Base-by-base conservation (phyloP, 2,113 vertebrate genomes). In the Hyla sarda region DNA sequence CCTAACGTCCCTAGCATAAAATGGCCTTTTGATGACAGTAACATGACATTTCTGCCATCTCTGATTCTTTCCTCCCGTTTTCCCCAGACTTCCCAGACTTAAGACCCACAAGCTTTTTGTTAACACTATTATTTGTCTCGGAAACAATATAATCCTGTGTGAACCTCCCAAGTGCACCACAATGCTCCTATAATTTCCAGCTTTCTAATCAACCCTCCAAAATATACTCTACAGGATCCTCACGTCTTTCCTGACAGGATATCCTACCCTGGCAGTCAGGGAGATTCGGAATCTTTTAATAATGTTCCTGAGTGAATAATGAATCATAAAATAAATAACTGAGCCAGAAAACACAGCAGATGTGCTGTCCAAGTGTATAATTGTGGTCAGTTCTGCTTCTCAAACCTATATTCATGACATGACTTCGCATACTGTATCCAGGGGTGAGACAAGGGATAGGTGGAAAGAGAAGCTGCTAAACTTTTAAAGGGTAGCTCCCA, bases 211-310 rank as follows among this genome's bases (percentile, higher is more conserved):
- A 41, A 8, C 1, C 77, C 54, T 60, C 34, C 54, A 80, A 41
- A 80, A 14, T 60, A 25, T 23, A 80, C 77, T 16, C 77, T 9
- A 32, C 23, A 25, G 56, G 28, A 54, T 45, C 77, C 54, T 79
- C 12, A 34, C 45, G 77, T 37, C 77, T 58, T 79, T 79, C 76
- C 54, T 60, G 77, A 45, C 77, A 80, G 77, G 77, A 80, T 80
- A 80, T 80, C 77, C 77, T 80, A 37, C 77, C 23, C 56, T 80
- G 77, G 77, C 77, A 80, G 34, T n/a, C 21, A 11, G 34, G 14
- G 77, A 60, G 21, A 62, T 9, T 80, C 34, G 77, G 77, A 80
- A 80, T 62, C 34, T 60, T 80, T 80, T 80, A 80, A 56, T 80
- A 80, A 80, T 80, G 12, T 37, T 80, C 34, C 54, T 80, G 77